phyloP scores from a whole-genome alignment of 2,797 vertebrate species.

The Pipistrellus kuhlii region DNA sequence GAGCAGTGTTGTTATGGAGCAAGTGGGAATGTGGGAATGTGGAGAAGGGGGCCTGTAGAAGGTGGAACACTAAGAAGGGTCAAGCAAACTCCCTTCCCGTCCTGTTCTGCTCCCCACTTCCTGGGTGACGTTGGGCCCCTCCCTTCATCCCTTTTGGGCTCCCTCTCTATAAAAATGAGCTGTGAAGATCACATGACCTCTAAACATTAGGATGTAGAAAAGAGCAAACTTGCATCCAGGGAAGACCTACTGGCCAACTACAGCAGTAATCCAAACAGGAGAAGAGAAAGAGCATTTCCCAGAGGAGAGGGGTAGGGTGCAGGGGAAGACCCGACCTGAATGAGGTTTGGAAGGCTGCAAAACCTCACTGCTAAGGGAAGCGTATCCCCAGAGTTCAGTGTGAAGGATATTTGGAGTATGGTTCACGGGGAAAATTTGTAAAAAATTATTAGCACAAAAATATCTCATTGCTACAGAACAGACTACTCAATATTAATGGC shows the following conservation, averaged over 20 bases:
- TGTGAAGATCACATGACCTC: background rate
- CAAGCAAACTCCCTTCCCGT: no score
- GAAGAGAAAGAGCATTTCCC: background rate
- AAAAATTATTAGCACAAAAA: background rate
- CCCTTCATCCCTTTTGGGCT: background rate
- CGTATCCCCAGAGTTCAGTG: background rate
- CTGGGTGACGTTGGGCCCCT: rapidly evolving
- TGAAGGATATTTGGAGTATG: background rate
- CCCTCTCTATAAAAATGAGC: background rate
- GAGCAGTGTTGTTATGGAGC: background rate
- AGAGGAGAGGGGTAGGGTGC: background rate
- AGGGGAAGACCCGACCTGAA: background rate
- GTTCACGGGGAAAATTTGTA: background rate
- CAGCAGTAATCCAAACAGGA: background rate
- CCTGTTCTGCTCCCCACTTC: background rate
- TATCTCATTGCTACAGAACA: background rate
- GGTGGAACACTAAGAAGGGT: background rate
- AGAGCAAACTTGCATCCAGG: background rate
- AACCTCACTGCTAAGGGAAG: background rate
- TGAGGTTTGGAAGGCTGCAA: background rate
- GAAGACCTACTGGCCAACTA: background rate
- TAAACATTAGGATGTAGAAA: background rate
- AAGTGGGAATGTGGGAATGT: background rate
- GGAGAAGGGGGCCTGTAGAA: background rate
- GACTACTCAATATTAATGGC: background rate